phyloP scores from a whole-genome alignment of 2,797 vertebrate genomes.

The Platalea minor region DNA sequence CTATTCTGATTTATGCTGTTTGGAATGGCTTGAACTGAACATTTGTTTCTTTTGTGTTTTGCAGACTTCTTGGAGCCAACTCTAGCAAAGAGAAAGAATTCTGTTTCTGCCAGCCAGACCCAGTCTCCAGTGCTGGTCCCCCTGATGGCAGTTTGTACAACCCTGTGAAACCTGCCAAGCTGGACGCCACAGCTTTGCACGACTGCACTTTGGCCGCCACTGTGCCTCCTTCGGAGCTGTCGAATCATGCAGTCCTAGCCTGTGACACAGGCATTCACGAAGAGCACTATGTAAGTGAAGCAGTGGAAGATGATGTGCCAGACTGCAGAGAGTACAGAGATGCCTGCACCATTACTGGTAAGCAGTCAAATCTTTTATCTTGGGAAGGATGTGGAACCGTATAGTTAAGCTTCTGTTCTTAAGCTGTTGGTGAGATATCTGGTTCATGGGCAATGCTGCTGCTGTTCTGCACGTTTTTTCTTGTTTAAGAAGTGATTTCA shows the following conservation, averaged over 20 bases:
- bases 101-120: constrained; percentile 44
- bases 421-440: not conserved
- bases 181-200: constrained; percentile 89
- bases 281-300: constrained; percentile 89
- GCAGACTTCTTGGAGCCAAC: constrained; percentile 29
- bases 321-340: constrained; percentile 82
- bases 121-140: constrained; percentile 63
- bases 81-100: not conserved
- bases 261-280: constrained; percentile 71
- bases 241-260: constrained; percentile 69
- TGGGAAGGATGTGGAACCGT: not conserved
- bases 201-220: constrained; percentile 81
- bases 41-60: not conserved
- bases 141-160: constrained; percentile 85
- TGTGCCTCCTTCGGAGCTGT: constrained; percentile 65
- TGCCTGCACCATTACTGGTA: constrained; percentile 98
- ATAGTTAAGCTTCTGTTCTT: not conserved
- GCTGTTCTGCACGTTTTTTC: not conserved
- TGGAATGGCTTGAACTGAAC: not conserved
- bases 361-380: not conserved
- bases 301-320: constrained; percentile 74
- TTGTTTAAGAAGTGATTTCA: not conserved
- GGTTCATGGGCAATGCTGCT: rapidly evolving
- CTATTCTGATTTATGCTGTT: not conserved
- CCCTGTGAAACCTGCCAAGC: constrained; percentile 93